Evolutionary conservation across 2,113 vertebrate species (phyloP), one percentile per base, ranked within the genome.

Genomic region (Chaenogobius annularis): DNA sequence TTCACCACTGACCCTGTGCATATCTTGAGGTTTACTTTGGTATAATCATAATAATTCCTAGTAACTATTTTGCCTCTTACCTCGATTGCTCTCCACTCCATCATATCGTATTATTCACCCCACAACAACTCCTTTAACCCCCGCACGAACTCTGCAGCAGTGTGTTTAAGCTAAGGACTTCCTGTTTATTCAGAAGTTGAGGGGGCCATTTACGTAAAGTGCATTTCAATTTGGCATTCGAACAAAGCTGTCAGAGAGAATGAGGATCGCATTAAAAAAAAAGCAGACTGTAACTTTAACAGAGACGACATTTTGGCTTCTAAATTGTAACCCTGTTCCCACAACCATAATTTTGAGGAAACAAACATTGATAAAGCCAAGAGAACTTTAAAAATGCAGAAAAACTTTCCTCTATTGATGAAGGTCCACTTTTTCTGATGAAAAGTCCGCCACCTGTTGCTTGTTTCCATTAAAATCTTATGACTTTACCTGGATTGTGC

Each of bases 221-320:
- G 72, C 68, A 59, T 81, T 79, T 77, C 37, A 77, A 77, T 81
- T 73, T 26, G 78, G 72, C 74, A 0, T 59, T 59, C 35, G 5
- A 70, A 66, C 37, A 35, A 71, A 22, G 61, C 40, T 22, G 47
- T n/a, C 50, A 26, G 50, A 62, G 75, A 54, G 70, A 80, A 48
- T 65, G 69, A 72, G 62, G 69, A 55, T 75, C 56, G 69, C 26
- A 77, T 67, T 31, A 31, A 31, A 31, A 74, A 77, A 80, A 74
- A 73, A 67, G n/a, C 19, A 8, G 17, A 68, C n/a, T 12, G 10
- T 10, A 44, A 20, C 22, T 22, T 55, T 13, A 56, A 44, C 63
- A 10, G 61, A n/a, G 44, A 46, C 13, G 13, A 40, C 8, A 9
- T 46, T 43, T 61, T 31, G n/a, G n/a, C 54, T 61, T 20, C 48